A percentile compares a stretch with the other conserved stretches of the same genome.
phyloP scores from a whole-genome alignment of 2,113 vertebrate species.

The Casuarius casuarius region DNA sequence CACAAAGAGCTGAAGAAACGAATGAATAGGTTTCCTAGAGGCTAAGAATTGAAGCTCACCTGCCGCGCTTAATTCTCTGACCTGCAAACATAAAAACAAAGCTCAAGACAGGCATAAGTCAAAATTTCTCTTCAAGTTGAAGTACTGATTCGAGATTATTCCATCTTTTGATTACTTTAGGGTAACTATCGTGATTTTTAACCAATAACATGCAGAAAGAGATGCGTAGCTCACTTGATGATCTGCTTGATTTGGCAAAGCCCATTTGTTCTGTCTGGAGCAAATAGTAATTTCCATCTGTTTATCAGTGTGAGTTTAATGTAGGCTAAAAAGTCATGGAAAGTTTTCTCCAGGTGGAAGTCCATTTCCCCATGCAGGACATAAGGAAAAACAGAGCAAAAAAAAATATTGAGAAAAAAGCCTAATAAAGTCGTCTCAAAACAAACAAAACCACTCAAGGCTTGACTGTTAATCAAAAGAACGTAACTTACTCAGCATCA shows the following conservation, averaged over 20 bases:
- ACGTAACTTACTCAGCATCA: background rate
- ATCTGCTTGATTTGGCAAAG: background rate
- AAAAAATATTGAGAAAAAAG: background rate
- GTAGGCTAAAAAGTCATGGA: background rate
- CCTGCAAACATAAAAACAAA: background rate
- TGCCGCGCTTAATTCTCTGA: background rate
- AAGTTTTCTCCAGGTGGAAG: background rate
- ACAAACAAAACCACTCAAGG: background rate
- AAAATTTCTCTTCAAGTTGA: background rate
- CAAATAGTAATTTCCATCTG: background rate
- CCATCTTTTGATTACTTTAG: background rate
- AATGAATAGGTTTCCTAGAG: accelerated
- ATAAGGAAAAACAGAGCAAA: background rate
- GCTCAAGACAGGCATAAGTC: background rate
- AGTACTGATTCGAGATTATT: background rate
- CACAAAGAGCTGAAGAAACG: background rate
- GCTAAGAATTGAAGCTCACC: background rate
- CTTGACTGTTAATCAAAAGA: slow-evolving; percentile 18
- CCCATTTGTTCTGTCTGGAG: background rate
- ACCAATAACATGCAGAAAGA: background rate
- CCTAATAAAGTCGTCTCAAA: slow-evolving; percentile 19
- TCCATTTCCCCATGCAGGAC: background rate
- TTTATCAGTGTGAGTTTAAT: slow-evolving; percentile 1
- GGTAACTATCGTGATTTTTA: background rate
- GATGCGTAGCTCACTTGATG: background rate